These are phyloP conservation scores for Sarcophaga variegata DNA, from an alignment of 2,888 invertebrate genomes.

Conservation along the genomic window DNA sequence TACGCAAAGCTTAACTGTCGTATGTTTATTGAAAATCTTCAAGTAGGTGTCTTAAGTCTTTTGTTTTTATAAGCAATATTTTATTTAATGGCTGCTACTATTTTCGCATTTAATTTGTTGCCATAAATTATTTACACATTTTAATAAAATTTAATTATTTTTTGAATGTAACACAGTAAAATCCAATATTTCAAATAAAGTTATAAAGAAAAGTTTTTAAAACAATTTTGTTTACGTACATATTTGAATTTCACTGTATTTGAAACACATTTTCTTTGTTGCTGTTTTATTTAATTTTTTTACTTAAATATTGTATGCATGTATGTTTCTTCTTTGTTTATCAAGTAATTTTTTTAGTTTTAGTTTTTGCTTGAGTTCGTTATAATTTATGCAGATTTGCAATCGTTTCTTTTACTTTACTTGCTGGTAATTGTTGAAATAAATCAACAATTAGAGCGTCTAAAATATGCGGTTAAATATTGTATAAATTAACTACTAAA, in stretches of 20 bases:
- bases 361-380: conserved; percentile 25
- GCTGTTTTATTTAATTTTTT: background rate
- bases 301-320: background rate
- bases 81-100: background rate
- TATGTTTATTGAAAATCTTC: background rate
- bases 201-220: too few relatives aligned
- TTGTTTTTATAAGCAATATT: conserved; percentile 1
- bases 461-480: conserved; percentile 63
- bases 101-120: background rate
- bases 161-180: conserved; percentile 1
- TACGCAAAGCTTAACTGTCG: background rate
- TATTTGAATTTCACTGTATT: background rate
- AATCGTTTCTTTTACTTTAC: conserved; percentile 46
- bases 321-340: conserved; percentile 11
- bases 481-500: conserved; percentile 29
- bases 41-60: conserved; percentile 33
- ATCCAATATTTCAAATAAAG: background rate
- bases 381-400: conserved; percentile 66
- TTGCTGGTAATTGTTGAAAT: conserved; percentile 60
- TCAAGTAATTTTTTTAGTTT: background rate
- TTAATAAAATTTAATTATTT: background rate
- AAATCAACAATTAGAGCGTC: conserved; percentile 67
- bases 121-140: background rate
- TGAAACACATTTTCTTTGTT: conserved; percentile 16
- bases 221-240: background rate